Conservation (phyloP, 1,140 invertebrate species). For the Lordiphosa stackelbergi region DNA sequence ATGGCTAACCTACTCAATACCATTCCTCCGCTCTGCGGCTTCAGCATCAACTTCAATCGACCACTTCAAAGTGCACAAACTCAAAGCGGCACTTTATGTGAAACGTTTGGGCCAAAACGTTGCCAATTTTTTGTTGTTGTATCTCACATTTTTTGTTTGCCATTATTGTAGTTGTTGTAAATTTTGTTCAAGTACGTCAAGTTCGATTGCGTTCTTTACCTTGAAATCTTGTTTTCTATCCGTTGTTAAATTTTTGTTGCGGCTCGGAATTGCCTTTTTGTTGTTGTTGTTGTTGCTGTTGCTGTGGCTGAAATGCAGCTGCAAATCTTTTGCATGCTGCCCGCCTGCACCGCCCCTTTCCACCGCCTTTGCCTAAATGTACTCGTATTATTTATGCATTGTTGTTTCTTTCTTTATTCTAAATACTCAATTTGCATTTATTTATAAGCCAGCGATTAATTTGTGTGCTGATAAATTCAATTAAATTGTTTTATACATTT, state of each 20-base stretch:
- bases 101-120: slow-evolving; percentile 57
- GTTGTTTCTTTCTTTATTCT: slow-evolving; percentile 49
- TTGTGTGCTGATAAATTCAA: slow-evolving; percentile 70
- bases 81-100: slow-evolving; percentile 51
- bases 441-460: slow-evolving; percentile 58
- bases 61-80: slow-evolving; percentile 35
- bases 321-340: slow-evolving; percentile 65
- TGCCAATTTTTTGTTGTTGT: slow-evolving; percentile 52
- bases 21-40: background rate
- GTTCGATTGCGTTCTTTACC: slow-evolving; percentile 75
- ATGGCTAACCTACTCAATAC: background rate
- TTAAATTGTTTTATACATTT: slow-evolving; percentile 64
- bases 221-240: slow-evolving; percentile 75
- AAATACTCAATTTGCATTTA: slow-evolving; percentile 72
- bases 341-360: background rate
- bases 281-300: slow-evolving; percentile 27
- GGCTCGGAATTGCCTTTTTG: slow-evolving; percentile 47
- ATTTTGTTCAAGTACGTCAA: slow-evolving; percentile 75
- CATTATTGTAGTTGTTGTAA: slow-evolving; percentile 51
- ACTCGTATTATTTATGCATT: slow-evolving; percentile 68
- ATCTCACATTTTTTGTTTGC: slow-evolving; percentile 23
- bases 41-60: slow-evolving; percentile 19
- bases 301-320: slow-evolving; percentile 44
- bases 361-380: slow-evolving; percentile 23
- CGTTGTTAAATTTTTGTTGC: slow-evolving; percentile 60